Percentiles rank a stretch among this genome's conserved stretches.
Evolutionary conservation across 2,113 vertebrate species (phyloP).

Genomic region (Hiodon alosoides): DNA sequence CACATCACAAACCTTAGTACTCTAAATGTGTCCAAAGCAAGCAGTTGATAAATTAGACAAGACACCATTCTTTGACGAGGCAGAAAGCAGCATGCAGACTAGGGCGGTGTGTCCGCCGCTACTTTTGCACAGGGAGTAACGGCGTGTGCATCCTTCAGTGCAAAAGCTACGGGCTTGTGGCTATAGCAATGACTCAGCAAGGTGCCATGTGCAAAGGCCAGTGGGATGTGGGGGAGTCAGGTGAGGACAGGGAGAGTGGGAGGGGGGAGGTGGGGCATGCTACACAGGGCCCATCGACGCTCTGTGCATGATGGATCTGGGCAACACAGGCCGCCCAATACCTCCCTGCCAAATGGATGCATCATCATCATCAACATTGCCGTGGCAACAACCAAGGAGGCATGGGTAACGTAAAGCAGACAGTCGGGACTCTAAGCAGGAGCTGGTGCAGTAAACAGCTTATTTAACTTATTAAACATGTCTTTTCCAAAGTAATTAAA

Average conservation of each 20-base stretch:
- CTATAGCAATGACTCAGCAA: background rate
- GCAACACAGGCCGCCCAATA: no score
- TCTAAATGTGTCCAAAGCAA: slow-evolving; percentile 33
- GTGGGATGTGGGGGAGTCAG: background rate
- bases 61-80: no score
- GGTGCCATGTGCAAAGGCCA: background rate
- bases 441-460: slow-evolving; percentile 54
- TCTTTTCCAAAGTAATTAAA: slow-evolving; percentile 32
- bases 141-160: no score
- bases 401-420: slow-evolving; percentile 17
- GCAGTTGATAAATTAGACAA: slow-evolving; percentile 19
- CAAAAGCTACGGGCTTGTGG: background rate
- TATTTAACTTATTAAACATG: slow-evolving; percentile 53
- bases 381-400: no score
- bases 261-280: background rate
- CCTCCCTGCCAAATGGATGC: background rate
- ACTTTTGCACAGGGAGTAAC: no score
- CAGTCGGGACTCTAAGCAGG: slow-evolving; percentile 29
- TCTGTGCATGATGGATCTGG: background rate
- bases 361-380: background rate
- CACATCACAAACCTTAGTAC: slow-evolving; percentile 40
- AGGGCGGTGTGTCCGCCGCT: no score
- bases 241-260: background rate
- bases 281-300: background rate
- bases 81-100: no score